A percentile compares a stretch with the other conserved stretches of the same genome.
Conservation (phyloP, 2,113 vertebrate genomes). For the Tragelaphus strepsiceros region DNA sequence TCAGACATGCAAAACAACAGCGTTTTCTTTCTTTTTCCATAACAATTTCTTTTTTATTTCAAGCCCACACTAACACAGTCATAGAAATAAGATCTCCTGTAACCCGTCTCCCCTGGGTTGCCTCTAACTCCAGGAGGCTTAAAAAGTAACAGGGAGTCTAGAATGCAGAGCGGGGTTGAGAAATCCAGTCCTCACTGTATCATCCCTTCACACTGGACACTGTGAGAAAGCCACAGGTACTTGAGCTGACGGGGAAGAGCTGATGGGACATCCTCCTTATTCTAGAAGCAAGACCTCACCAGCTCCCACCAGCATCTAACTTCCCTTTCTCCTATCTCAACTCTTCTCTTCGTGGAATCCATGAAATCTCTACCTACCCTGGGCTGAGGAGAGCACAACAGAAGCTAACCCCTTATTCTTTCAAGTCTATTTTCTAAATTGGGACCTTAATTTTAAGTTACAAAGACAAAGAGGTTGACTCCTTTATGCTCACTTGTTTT, state of each 20-base stretch:
- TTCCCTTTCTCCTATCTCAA: neutral
- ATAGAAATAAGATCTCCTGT: neutral
- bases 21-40: neutral
- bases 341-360: neutral
- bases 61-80: neutral
- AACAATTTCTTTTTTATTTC: neutral
- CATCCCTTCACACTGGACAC: too few relatives aligned
- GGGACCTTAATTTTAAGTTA: neutral
- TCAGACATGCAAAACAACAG: neutral
- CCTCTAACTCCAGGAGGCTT: neutral
- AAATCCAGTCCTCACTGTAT: neutral
- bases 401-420: neutral
- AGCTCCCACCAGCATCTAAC: rapidly evolving
- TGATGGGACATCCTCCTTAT: neutral
- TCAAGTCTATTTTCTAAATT: neutral
- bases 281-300: neutral
- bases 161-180: neutral
- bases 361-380: neutral
- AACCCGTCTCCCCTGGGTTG: neutral
- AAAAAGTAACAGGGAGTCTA: neutral
- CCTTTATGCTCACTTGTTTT: neutral
- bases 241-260: neutral
- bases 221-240: neutral
- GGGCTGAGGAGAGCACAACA: neutral
- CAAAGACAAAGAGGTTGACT: neutral